These are phyloP conservation scores for Micronycteris hirsuta DNA, from an alignment of 2,113 vertebrate genomes.

Conservation along the genomic window DNA sequence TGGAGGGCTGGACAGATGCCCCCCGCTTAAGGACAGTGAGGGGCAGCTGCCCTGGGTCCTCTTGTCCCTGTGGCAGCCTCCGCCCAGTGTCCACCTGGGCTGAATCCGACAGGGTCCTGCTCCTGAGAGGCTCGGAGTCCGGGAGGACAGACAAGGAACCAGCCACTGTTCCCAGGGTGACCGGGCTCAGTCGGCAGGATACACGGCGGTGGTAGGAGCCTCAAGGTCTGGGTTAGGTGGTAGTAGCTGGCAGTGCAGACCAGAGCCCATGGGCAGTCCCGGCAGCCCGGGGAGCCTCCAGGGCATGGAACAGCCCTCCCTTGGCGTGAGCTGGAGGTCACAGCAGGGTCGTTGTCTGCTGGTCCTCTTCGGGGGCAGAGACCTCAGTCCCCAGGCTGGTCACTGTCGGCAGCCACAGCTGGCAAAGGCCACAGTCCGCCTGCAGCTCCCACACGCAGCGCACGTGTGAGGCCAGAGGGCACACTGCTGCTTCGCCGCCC, in stretches of 20 bases:
- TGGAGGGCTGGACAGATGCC: no score
- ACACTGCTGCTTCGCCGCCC: not conserved
- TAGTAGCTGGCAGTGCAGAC: not conserved
- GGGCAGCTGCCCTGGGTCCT: not conserved
- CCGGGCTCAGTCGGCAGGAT: not conserved
- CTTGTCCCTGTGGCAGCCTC: not conserved
- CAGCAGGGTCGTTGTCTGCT: not conserved
- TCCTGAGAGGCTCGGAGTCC: not conserved
- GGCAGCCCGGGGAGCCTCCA: not conserved
- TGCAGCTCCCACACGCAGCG: fast-evolving
- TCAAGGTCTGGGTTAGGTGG: no score
- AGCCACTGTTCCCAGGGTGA: not conserved
- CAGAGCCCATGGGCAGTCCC: fast-evolving
- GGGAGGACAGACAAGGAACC: not conserved
- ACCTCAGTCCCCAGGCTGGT: fast-evolving
- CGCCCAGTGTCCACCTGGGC: not conserved
- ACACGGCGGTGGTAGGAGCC: fast-evolving
- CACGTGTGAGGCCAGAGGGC: not conserved
- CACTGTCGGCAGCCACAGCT: not conserved
- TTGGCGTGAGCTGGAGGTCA: not conserved
- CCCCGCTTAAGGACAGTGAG: fast-evolving
- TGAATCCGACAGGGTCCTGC: not conserved
- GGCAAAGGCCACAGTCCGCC: no score
- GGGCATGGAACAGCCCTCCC: not conserved
- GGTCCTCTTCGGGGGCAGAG: fast-evolving